phyloP scores from a whole-genome alignment of 2,113 vertebrate genomes.

The Oreocharis arfaki region DNA sequence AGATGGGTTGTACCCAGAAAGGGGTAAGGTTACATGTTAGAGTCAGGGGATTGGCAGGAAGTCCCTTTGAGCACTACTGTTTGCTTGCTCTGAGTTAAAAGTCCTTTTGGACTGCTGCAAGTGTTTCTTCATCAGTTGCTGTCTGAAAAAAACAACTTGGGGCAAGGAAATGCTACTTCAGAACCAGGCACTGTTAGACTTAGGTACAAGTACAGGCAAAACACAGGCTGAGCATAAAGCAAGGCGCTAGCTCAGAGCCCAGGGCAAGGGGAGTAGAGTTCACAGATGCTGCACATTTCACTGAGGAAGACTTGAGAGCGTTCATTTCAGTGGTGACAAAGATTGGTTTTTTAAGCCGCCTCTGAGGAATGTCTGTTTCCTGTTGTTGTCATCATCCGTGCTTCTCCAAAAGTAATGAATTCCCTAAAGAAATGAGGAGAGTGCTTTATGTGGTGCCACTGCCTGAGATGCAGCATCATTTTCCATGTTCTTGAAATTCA shows the following conservation, averaged over 20 bases:
- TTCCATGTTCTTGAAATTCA: not conserved
- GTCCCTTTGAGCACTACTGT: not conserved
- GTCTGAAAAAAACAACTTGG: not conserved
- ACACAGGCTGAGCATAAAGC: not conserved
- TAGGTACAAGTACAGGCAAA: not conserved
- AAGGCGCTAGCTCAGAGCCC: not conserved
- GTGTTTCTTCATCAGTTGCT: not conserved
- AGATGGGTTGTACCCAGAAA: not conserved
- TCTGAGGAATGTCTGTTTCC: not conserved
- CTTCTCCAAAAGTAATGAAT: not conserved
- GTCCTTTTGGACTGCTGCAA: not conserved
- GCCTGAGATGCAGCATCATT: not conserved
- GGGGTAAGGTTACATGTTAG: not conserved
- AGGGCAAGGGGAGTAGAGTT: not conserved
- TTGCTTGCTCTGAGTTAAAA: not conserved
- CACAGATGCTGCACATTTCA: not conserved
- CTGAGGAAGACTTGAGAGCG: not conserved
- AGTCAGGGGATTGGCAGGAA: not conserved
- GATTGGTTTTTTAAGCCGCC: not conserved
- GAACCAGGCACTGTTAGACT: not conserved
- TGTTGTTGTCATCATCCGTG: not conserved
- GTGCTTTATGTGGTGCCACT: not conserved
- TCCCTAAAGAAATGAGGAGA: not conserved
- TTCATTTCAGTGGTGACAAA: not conserved
- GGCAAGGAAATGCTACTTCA: not conserved